These are phyloP conservation scores for Pyxicephalus adspersus DNA, from an alignment of 2,113 vertebrate genomes.

Conservation along the genomic window DNA sequence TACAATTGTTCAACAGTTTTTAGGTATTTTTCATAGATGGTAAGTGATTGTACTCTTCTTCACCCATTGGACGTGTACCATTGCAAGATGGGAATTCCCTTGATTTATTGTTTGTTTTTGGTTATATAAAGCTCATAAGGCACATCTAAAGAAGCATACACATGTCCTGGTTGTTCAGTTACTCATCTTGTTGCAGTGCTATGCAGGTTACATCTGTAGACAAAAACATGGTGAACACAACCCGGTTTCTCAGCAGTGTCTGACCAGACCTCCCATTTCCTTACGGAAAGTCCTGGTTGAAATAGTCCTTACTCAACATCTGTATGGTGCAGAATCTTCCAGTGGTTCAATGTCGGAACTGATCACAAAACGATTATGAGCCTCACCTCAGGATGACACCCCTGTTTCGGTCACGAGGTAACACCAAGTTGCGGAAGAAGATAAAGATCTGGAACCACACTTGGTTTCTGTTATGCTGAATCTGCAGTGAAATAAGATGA, in stretches of 20 bases:
- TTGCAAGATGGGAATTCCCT: background rate
- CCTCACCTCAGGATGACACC: constrained; percentile 73
- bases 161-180: background rate
- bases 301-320: constrained; percentile 65
- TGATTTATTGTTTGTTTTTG: background rate
- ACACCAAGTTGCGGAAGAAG: constrained; percentile 77
- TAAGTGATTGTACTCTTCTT: background rate
- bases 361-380: constrained; percentile 41
- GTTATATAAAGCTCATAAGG: background rate
- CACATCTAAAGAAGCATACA: background rate
- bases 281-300: constrained; percentile 59
- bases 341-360: constrained; percentile 57
- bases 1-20: too few relatives aligned
- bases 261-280: constrained; percentile 73
- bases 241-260: constrained; percentile 75
- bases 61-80: background rate
- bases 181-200: background rate
- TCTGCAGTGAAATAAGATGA: constrained; percentile 61
- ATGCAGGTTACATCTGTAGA: background rate
- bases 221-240: constrained; percentile 19
- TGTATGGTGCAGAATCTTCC: constrained; percentile 65
- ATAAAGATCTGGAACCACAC: constrained; percentile 79
- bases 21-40: background rate
- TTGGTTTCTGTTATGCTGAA: constrained; percentile 79
- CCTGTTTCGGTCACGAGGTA: constrained; percentile 75